Percentiles rank a stretch among this genome's conserved stretches.
Conservation (phyloP, 2,797 vertebrate species). For the Lutra lutra region DNA sequence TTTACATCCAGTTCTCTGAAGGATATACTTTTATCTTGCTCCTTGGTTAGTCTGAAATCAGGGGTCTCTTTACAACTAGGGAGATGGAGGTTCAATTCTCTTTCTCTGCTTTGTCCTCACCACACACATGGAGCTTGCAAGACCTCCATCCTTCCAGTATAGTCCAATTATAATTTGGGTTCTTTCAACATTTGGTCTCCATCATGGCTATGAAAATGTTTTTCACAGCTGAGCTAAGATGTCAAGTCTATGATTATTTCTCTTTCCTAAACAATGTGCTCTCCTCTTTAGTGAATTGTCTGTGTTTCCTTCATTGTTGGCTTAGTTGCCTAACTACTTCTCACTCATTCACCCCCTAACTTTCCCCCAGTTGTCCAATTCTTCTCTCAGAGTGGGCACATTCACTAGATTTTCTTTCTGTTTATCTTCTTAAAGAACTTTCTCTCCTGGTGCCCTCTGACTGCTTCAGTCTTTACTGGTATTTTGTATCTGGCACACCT, state of each 20-base stretch:
- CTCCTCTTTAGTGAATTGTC: background rate
- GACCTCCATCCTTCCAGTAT: too few species aligned
- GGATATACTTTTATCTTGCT: background rate
- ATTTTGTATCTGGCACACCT: background rate
- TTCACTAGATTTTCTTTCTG: background rate
- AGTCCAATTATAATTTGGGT: background rate
- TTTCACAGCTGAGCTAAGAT: background rate
- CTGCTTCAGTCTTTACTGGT: background rate
- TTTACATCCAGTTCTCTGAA: background rate
- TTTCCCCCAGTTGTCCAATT: background rate
- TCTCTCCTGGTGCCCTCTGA: background rate
- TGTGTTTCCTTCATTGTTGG: background rate
- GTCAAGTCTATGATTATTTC: too few species aligned
- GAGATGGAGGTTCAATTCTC: background rate
- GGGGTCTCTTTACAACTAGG: background rate
- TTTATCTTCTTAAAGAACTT: background rate
- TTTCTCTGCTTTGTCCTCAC: background rate
- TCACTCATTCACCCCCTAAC: too few species aligned
- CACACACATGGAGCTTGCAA: background rate
- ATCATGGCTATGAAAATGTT: background rate
- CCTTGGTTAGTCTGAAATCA: background rate
- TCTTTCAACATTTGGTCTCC: background rate
- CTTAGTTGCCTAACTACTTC: background rate
- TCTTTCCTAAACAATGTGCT: background rate
- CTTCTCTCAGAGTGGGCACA: background rate